Conservation (phyloP, 2,113 vertebrate genomes). For the Arizona elegans region DNA sequence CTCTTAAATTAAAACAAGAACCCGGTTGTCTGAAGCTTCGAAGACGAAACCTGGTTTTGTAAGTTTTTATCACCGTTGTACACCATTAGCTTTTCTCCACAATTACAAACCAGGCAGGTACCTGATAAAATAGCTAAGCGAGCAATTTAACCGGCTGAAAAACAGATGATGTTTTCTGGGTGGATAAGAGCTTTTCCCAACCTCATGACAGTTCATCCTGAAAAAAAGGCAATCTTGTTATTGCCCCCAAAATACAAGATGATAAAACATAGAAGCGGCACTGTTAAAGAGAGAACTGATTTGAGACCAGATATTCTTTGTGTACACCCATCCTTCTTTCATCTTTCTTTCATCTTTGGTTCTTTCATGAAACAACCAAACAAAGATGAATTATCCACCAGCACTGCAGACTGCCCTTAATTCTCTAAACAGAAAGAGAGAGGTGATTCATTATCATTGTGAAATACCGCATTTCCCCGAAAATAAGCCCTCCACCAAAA, state of each 20-base stretch:
- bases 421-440: neutral
- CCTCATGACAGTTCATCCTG: neutral
- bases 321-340: neutral
- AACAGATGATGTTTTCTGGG: neutral
- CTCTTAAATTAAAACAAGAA: neutral
- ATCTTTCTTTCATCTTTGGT: too few species aligned
- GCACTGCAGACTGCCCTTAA: neutral
- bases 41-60: neutral
- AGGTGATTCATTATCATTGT: neutral
- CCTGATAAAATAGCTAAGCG: neutral
- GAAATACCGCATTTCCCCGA: too few species aligned
- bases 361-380: neutral
- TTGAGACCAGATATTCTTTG: neutral
- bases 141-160: neutral
- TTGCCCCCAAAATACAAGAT: neutral
- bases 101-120: neutral
- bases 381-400: neutral
- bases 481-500: too few species aligned
- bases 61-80: neutral
- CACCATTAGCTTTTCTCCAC: neutral
- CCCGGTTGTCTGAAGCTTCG: neutral
- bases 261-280: too few species aligned
- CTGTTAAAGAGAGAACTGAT: neutral
- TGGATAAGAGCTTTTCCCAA: neutral
- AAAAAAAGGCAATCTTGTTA: neutral